Percentiles rank a stretch among this genome's conserved stretches.
Evolutionary conservation across 2,888 invertebrate genomes (phyloP).

Genomic region (Chrysolina haemoptera): DNA sequence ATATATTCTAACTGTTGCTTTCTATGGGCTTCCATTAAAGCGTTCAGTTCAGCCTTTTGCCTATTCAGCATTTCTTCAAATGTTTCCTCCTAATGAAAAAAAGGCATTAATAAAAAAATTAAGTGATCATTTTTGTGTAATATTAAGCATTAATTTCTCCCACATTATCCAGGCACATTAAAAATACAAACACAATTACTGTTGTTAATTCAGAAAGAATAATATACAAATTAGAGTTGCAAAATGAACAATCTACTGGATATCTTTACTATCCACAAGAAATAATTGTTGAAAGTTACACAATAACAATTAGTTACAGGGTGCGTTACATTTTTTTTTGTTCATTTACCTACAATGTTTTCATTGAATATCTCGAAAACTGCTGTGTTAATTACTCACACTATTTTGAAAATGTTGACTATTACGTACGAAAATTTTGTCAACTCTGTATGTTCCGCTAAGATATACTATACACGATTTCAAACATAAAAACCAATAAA

Average conservation of each 20-base stretch:
- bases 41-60: conserved; percentile 73
- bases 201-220: conserved; percentile 5
- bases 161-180: not conserved
- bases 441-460: too few relatives aligned
- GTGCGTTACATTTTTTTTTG: too few relatives aligned
- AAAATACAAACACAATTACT: not conserved
- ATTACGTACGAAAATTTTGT: too few relatives aligned
- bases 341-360: too few relatives aligned
- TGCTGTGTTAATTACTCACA: too few relatives aligned
- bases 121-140: not conserved
- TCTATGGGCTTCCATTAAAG: conserved; percentile 71
- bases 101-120: conserved; percentile 7
- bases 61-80: conserved; percentile 70
- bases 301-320: too few relatives aligned
- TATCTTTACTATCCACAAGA: too few relatives aligned
- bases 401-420: too few relatives aligned
- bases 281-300: too few relatives aligned
- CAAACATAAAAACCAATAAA: too few relatives aligned
- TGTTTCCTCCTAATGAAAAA: conserved; percentile 66
- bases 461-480: too few relatives aligned
- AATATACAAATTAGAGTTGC: not conserved
- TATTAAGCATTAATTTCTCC: conserved; percentile 5
- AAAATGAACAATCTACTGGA: not conserved
- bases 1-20: conserved; percentile 71
- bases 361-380: too few relatives aligned